phyloP scores from a whole-genome alignment of 1,140 invertebrate species.

The Rhopalosiphum maidis region DNA sequence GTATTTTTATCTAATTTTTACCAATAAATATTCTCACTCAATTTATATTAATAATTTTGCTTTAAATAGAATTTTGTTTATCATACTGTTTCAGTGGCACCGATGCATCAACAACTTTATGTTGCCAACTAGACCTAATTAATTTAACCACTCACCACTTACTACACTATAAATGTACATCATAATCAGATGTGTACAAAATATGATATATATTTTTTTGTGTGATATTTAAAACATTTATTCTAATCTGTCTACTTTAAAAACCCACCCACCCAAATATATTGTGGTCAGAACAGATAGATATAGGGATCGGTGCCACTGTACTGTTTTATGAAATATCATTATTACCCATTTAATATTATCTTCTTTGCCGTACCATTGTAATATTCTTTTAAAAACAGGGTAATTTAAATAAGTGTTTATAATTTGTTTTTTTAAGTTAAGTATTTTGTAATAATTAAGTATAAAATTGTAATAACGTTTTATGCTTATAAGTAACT shows the following conservation, averaged over 20 bases:
- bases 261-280: no score
- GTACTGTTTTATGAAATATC: background rate
- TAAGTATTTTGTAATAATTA: background rate
- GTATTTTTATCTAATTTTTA: background rate
- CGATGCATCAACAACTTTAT: no score
- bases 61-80: background rate
- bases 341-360: background rate
- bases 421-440: background rate
- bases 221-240: no score
- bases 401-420: background rate
- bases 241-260: no score
- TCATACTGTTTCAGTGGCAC: no score
- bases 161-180: no score
- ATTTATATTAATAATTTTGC: background rate
- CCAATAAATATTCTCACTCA: background rate
- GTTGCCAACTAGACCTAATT: no score
- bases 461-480: background rate
- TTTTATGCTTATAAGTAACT: background rate
- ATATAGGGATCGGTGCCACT: no score
- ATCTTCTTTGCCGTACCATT: background rate
- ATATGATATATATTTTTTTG: no score
- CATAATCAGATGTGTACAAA: no score
- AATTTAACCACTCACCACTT: no score
- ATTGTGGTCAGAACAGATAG: no score
- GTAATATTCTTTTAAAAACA: background rate